Evolutionary conservation across 2,113 vertebrate species (phyloP), one percentile per base, ranked within the genome.

Genomic region (Petroica traversi): DNA sequence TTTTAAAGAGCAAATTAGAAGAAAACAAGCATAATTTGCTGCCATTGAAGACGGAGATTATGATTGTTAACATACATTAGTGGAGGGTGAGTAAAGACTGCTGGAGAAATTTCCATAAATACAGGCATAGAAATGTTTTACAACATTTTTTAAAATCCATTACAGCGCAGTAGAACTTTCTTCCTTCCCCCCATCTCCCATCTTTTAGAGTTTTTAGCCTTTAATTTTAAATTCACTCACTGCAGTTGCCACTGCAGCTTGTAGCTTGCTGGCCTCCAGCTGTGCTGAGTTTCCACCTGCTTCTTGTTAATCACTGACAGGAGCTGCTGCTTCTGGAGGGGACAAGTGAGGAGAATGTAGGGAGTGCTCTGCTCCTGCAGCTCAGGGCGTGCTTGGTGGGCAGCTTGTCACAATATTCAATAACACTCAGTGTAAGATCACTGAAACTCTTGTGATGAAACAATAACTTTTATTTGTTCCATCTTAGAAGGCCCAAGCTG

Each of bases 241-340:
- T 92, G 84, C 34, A 38, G 41, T 87, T 86, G 52, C 25, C 43
- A 31, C 41, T 92, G 83, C 67, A 85, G 31, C 66, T 90, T 92
- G 69, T 52, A 49, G 31, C 57, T 81, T 76, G 38, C 69, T 92
- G 74, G 71, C 57, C 71, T 86, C 90, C 83, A 89, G 69, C 54
- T 94, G 80, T 88, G 72, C 92, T 79, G 78, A 34, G 80, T 90
- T 77, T 84, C 68, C 75, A 90, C 41, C 38, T 28, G 57, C 28
- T 89, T 85, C 81, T 52, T 71, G 71, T 88, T 97, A 67, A 93
- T 94, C 84, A 73, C 57, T 78, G 89, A 45, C 77, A 40, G 6
- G 52, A 91, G 63, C 10, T 91, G 63, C 67, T 91, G 58, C 58
- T 91, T 92, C 77, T 95, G 64, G 84, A 96, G 87, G 75, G 64